Evolutionary conservation across 2,797 vertebrate species (phyloP).

Genomic region (Acrossocheilus wenchowensis): DNA sequence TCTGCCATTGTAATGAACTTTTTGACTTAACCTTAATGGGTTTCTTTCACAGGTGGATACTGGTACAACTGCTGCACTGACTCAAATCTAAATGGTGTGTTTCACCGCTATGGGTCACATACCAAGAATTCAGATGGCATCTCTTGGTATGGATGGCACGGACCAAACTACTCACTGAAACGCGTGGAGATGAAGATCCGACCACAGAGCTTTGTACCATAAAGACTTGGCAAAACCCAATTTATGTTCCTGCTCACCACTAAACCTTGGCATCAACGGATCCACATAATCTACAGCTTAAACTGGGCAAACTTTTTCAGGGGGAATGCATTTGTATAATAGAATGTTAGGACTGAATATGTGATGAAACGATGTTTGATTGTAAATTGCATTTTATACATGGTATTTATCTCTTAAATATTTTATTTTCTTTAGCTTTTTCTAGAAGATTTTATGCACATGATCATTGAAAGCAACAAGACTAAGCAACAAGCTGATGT

Average conservation of each 20-base stretch:
- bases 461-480: slow-evolving; percentile 65
- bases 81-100: slow-evolving; percentile 94
- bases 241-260: slow-evolving; percentile 52
- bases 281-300: slow-evolving; percentile 51
- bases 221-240: slow-evolving; percentile 63
- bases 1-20: neutral
- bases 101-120: slow-evolving; percentile 89
- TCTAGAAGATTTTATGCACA: slow-evolving; percentile 70
- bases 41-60: slow-evolving; percentile 85
- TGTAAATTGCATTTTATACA: slow-evolving; percentile 80
- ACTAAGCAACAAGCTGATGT: slow-evolving; percentile 37
- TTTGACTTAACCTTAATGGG: slow-evolving; percentile 17
- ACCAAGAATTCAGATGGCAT: slow-evolving; percentile 89
- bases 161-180: slow-evolving; percentile 92
- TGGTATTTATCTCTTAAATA: slow-evolving; percentile 82
- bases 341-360: slow-evolving; percentile 72
- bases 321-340: slow-evolving; percentile 62
- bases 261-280: slow-evolving; percentile 56
- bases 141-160: slow-evolving; percentile 97
- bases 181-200: slow-evolving; percentile 97
- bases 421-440: slow-evolving; percentile 74
- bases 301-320: slow-evolving; percentile 59
- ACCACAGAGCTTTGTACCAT: slow-evolving; percentile 86
- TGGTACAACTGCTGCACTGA: slow-evolving; percentile 99
- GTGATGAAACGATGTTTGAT: slow-evolving; percentile 70